Percentiles rank a stretch among this genome's conserved stretches.
Conservation (phyloP, 2,888 invertebrate species). For the Trissoscelio sp. region DNA sequence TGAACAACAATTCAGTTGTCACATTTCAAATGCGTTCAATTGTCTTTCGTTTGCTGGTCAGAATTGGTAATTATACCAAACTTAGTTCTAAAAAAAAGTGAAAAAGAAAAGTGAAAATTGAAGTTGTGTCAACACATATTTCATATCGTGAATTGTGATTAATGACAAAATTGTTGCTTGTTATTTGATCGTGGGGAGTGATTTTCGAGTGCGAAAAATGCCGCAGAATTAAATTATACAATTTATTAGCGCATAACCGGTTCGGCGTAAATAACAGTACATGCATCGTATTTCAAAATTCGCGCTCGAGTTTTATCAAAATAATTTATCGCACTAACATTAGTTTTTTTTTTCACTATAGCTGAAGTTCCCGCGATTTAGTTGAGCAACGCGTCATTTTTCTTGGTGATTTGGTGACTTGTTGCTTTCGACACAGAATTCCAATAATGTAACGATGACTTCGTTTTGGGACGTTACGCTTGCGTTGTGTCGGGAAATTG, state of each 20-base stretch:
- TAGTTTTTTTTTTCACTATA: background rate
- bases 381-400: background rate
- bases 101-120: too few relatives aligned
- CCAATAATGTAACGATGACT: constrained; percentile 26
- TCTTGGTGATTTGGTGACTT: background rate
- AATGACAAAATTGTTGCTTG: too few relatives aligned
- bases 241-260: constrained; percentile 60
- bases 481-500: background rate
- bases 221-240: constrained; percentile 46
- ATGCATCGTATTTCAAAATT: constrained; percentile 21
- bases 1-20: too few relatives aligned
- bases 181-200: too few relatives aligned
- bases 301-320: background rate
- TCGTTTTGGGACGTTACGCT: background rate
- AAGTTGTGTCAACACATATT: too few relatives aligned
- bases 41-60: too few relatives aligned
- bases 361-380: constrained; percentile 2
- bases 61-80: too few relatives aligned
- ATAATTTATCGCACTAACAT: constrained; percentile 18
- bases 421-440: constrained; percentile 7
- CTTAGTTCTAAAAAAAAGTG: too few relatives aligned
- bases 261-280: constrained; percentile 51
- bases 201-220: constrained; percentile 45
- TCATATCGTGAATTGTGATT: too few relatives aligned
- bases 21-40: too few relatives aligned